phyloP scores from a whole-genome alignment of 92 coral and sea anemone species.

The Paramuricea clavata region DNA sequence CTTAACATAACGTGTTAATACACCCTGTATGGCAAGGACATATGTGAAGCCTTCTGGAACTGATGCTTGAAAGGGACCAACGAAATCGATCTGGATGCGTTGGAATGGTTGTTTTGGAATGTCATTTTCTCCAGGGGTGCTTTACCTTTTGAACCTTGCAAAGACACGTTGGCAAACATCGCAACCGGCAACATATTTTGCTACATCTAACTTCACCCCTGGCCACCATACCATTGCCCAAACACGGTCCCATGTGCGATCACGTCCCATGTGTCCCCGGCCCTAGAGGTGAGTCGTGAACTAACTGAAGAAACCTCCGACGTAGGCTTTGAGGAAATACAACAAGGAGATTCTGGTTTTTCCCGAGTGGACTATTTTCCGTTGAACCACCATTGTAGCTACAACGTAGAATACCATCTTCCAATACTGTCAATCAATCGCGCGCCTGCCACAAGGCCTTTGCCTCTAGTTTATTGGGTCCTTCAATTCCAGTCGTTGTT shows the following conservation, averaged over 20 bases:
- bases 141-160: neutral
- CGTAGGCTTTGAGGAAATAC: constrained; percentile 35
- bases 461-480: neutral
- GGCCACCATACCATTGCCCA: constrained; percentile 13
- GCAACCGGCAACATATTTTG: constrained; percentile 16
- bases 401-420: constrained; percentile 12
- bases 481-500: neutral
- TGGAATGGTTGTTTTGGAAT: constrained; percentile 34
- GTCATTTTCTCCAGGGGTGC: neutral
- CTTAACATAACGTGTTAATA: constrained; percentile 25
- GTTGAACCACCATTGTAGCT: constrained; percentile 15
- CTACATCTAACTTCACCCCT: constrained; percentile 2
- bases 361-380: constrained; percentile 10
- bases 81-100: constrained; percentile 31
- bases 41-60: constrained; percentile 33
- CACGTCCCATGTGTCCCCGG: neutral
- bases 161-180: neutral
- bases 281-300: constrained; percentile 28
- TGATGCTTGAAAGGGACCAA: constrained; percentile 18
- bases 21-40: constrained; percentile 26
- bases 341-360: constrained; percentile 1
- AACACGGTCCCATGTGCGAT: constrained; percentile 2
- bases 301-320: neutral
- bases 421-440: neutral
- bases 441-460: constrained; percentile 42